Evolutionary conservation across 2,113 vertebrate species (phyloP), one percentile per base, ranked within the genome.

Genomic region (Podiceps cristatus): DNA sequence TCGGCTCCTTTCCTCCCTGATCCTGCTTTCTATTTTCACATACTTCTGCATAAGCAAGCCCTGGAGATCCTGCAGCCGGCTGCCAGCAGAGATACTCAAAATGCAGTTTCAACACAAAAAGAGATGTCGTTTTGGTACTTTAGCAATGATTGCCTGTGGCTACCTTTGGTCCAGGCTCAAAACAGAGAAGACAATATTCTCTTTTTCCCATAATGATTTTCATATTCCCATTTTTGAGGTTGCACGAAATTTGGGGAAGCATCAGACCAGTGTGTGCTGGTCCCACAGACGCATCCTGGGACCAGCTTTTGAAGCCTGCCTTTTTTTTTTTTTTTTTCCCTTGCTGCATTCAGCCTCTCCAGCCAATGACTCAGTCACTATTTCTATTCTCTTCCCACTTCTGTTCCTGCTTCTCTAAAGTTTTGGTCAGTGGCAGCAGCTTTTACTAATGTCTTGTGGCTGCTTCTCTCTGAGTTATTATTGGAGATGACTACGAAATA

Each of bases 361-460:
- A 18, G 90, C 84, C 93, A 71, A 18, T 89, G 93, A 94, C 96
- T 96, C 97, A 96, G 91, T 72, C 89, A 15, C 93, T 92, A 58
- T 95, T 97, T 95, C 90, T 94, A 79, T 95, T 92, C 93, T 74
- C 87, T 96, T 88, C 93, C 95, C 94, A 94, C 87, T 96, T 85
- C 87, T 95, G 93, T 55, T 90, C 91, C 91, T 92, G 56, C 88
- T 86, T 37, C 97, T 81, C 89, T 68, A 18, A 93, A 87, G 83
- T 89, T 94, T 49, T 95, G 91, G 94, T 96, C 91, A 52, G 94
- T 5, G 64, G 90, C 95, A 95, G 93, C 73, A 96, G 96, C 93
- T 90, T 89, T 81, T 88, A 77, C 93, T 95, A 25, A 93, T n/a
- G 91, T 85, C 83, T 92, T 93, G 96, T 86, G 97, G 96, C 91